These are phyloP conservation scores for Chelonus formosanus DNA, from an alignment of 2,888 invertebrate species.

Conservation along the genomic window DNA sequence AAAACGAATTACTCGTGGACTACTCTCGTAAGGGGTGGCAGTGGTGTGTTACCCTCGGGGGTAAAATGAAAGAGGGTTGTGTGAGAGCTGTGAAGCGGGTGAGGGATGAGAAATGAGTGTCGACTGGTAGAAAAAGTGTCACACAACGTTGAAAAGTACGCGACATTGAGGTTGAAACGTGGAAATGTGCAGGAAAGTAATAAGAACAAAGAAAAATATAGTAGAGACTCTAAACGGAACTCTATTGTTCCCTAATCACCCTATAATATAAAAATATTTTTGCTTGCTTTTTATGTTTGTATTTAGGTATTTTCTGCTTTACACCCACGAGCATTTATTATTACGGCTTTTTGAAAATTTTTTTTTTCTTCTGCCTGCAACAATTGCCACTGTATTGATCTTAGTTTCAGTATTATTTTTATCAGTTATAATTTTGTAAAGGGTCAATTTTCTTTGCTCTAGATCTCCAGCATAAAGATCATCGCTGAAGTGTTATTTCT, in stretches of 20 bases:
- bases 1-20: slow-evolving; percentile 40
- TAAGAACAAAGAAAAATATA: not conserved
- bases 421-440: not conserved
- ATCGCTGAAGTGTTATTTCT: slow-evolving; percentile 55
- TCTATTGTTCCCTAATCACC: too few species aligned
- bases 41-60: slow-evolving; percentile 8
- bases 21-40: slow-evolving; percentile 18
- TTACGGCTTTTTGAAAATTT: too few species aligned
- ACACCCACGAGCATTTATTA: too few species aligned
- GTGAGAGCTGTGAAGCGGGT: not conserved
- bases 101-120: slow-evolving; percentile 3
- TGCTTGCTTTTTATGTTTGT: too few species aligned
- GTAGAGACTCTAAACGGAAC: too few species aligned
- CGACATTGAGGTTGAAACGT: slow-evolving; percentile 7
- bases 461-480: slow-evolving; percentile 49
- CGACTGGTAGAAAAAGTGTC: too few species aligned
- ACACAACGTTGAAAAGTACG: slow-evolving; percentile 2
- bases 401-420: too few species aligned
- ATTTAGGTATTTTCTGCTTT: too few species aligned
- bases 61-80: not conserved
- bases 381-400: too few species aligned
- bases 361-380: too few species aligned
- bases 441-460: slow-evolving; percentile 40
- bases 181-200: too few species aligned
- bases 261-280: slow-evolving; percentile 1